These are phyloP conservation scores for Cantharis rufa DNA, from an alignment of 2,888 invertebrate species.

Conservation along the genomic window DNA sequence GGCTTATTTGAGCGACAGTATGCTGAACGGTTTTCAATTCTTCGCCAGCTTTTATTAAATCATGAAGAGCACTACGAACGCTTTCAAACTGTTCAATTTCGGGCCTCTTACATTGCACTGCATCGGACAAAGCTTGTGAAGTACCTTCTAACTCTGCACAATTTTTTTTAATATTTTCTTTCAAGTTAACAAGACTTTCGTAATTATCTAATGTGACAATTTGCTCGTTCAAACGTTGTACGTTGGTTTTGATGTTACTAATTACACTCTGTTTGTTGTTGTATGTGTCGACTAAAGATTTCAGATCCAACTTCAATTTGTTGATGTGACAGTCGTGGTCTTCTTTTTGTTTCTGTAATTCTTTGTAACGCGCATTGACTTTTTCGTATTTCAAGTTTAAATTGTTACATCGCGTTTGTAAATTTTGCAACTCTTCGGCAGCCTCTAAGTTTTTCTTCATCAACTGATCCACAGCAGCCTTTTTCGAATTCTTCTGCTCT, in stretches of 20 bases:
- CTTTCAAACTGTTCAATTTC: constrained; percentile 1
- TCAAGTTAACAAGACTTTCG: not conserved
- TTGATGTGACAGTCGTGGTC: not conserved
- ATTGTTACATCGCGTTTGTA: not conserved
- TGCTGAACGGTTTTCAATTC: not conserved
- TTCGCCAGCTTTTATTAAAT: not conserved
- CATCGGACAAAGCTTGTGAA: not conserved
- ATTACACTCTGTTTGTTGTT: not conserved
- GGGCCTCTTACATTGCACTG: not conserved
- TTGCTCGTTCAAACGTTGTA: constrained; percentile 4
- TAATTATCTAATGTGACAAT: constrained; percentile 1
- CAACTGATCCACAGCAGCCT: not conserved
- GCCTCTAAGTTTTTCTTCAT: not conserved
- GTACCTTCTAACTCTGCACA: not conserved
- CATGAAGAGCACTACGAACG: not conserved
- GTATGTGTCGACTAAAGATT: not conserved
- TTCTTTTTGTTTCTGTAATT: not conserved
- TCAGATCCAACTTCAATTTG: not conserved
- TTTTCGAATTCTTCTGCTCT: not conserved
- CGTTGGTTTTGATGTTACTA: not conserved
- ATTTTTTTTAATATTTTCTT: not conserved
- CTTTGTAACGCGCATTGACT: not conserved
- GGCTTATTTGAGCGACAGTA: not conserved
- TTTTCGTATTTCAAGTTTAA: not conserved
- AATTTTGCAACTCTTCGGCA: not conserved